Percentiles rank a stretch among this genome's conserved stretches.
Evolutionary conservation across 1,140 invertebrate genomes (phyloP).

Genomic region (Hylaeus volcanicus): DNA sequence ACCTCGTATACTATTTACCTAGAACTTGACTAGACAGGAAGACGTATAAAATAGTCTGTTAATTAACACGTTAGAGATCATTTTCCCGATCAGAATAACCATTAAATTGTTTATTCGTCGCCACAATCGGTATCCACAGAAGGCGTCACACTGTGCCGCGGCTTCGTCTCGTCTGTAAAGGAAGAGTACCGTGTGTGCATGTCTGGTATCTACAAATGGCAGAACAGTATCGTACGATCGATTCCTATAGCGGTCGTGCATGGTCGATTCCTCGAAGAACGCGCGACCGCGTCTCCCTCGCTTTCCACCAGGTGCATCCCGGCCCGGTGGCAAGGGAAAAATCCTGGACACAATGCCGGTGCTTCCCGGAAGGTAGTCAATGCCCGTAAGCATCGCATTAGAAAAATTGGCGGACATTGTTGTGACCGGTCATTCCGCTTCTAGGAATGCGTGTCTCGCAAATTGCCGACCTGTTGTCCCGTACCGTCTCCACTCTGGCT

Average conservation of each 20-base stretch:
- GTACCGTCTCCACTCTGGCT: neutral
- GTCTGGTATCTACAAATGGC: constrained; percentile 50
- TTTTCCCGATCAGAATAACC: neutral
- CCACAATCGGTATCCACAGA: constrained; percentile 8
- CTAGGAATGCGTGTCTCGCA: constrained; percentile 68
- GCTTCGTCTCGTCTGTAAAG: constrained; percentile 30
- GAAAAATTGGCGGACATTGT: constrained; percentile 70
- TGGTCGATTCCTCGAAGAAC: constrained; percentile 44
- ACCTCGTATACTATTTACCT: no score
- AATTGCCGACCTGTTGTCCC: constrained; percentile 61
- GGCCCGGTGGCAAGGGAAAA: constrained; percentile 45
- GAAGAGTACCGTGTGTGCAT: constrained; percentile 11
- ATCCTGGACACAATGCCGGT: constrained; percentile 65
- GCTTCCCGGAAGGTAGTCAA: constrained; percentile 69
- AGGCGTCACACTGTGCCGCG: constrained; percentile 33
- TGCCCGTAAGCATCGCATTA: constrained; percentile 66
- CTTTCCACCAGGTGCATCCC: constrained; percentile 50
- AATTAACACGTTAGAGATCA: no score
- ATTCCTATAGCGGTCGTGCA: constrained; percentile 44
- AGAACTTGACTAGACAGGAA: no score
- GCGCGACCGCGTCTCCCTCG: constrained; percentile 35
- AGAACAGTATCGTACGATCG: constrained; percentile 52
- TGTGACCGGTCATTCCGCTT: constrained; percentile 64
- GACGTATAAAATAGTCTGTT: no score
- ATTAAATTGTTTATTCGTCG: constrained; percentile 1